Conservation (phyloP, 1,140 invertebrate species). For the Ruditapes philippinarum region DNA sequence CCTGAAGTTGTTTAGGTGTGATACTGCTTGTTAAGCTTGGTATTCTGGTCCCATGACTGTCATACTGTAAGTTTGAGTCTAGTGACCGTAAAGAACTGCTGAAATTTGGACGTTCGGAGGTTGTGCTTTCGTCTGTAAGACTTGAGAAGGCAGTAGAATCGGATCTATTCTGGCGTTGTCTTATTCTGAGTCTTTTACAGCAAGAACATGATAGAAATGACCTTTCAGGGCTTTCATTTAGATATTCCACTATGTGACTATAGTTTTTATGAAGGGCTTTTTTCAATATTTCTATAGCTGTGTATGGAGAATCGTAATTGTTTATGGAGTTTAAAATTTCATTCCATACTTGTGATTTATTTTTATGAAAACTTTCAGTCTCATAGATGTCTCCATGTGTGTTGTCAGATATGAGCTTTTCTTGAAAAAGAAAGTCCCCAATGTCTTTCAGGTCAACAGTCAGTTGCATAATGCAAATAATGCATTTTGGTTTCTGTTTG, state of each 20-base stretch:
- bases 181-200: neutral
- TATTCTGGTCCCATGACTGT: neutral
- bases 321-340: neutral
- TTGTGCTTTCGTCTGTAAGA: slow-evolving; percentile 24
- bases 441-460: slow-evolving; percentile 48
- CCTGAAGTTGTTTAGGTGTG: too few relatives aligned
- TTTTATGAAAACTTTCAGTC: neutral
- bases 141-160: neutral
- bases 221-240: neutral
- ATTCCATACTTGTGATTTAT: neutral
- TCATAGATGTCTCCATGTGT: neutral
- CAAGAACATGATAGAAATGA: neutral
- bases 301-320: neutral
- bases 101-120: neutral
- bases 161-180: neutral
- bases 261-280: slow-evolving; percentile 22
- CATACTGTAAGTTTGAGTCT: too few relatives aligned
- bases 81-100: too few relatives aligned
- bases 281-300: slow-evolving; percentile 1
- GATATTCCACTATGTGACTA: neutral
- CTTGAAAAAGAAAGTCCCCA: slow-evolving; percentile 7
- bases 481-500: slow-evolving; percentile 21
- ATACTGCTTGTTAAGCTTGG: too few relatives aligned
- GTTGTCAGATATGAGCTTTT: slow-evolving; percentile 14
- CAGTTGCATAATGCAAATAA: slow-evolving; percentile 22